Conservation (phyloP, 2,888 invertebrate genomes). For the Agonum fuliginosum region DNA sequence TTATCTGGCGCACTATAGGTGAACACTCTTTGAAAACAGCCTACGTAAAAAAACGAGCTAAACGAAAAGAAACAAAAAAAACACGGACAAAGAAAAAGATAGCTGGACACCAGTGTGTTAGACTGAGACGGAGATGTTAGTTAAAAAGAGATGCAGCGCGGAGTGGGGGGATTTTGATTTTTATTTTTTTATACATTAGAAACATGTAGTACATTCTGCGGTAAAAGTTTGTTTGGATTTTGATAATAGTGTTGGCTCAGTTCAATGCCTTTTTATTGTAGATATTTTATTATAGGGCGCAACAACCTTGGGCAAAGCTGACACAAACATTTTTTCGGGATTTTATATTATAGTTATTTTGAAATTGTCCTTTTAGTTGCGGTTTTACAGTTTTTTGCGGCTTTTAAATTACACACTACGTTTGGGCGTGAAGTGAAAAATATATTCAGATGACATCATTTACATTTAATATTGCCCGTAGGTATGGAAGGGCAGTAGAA, state of each 20-base stretch:
- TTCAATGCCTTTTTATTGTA: constrained; percentile 31
- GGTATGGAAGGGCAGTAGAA: too few species aligned
- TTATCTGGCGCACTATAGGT: constrained; percentile 68
- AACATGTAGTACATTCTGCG: constrained; percentile 46
- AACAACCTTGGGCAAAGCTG: not conserved
- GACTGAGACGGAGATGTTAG: constrained; percentile 42
- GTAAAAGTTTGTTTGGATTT: constrained; percentile 45
- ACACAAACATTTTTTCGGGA: not conserved
- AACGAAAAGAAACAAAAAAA: constrained; percentile 50
- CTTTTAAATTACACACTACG: not conserved
- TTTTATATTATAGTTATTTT: not conserved
- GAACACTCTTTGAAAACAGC: constrained; percentile 73
- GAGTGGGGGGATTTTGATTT: constrained; percentile 39
- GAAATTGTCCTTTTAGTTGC: not conserved
- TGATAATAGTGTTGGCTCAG: constrained; percentile 46
- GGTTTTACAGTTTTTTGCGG: not conserved
- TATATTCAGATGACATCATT: not conserved
- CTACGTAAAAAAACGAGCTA: constrained; percentile 51
- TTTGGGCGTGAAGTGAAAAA: not conserved
- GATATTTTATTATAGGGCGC: not conserved
- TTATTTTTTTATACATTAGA: constrained; percentile 42
- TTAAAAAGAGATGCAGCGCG: constrained; percentile 20
- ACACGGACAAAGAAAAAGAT: constrained; percentile 42
- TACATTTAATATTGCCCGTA: too few species aligned
- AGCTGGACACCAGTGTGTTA: not conserved